A percentile compares a stretch with the other conserved stretches of the same genome.
Conservation (phyloP, 2,888 invertebrate species). For the Euplagia quadripunctaria region DNA sequence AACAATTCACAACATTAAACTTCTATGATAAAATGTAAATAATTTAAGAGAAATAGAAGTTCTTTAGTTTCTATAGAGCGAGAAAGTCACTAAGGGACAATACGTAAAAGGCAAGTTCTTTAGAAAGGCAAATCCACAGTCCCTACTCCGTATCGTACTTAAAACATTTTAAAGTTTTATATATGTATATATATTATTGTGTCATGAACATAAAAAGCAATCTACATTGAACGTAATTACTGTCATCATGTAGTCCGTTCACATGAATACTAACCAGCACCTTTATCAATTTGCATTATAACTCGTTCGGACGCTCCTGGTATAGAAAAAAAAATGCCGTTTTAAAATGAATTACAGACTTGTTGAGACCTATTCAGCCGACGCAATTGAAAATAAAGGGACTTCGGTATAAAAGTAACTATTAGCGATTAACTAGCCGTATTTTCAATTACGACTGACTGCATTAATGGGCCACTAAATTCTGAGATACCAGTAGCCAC, state of each 20-base stretch:
- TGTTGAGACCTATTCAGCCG: slow-evolving; percentile 2
- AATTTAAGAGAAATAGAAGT: slow-evolving; percentile 59
- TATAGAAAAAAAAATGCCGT: slow-evolving; percentile 28
- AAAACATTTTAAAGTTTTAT: slow-evolving; percentile 58
- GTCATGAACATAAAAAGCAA: slow-evolving; percentile 75
- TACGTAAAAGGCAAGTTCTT: slow-evolving; percentile 78
- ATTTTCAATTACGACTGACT: neutral
- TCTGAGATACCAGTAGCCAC: slow-evolving; percentile 35
- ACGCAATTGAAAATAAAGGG: neutral
- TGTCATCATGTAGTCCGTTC: slow-evolving; percentile 66
- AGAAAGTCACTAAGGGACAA: slow-evolving; percentile 66
- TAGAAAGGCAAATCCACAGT: slow-evolving; percentile 78
- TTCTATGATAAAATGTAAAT: slow-evolving; percentile 59
- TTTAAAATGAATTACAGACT: slow-evolving; percentile 11
- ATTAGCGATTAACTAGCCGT: neutral
- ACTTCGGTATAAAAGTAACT: neutral
- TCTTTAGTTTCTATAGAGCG: slow-evolving; percentile 57
- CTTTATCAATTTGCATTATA: slow-evolving; percentile 58
- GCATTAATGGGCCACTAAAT: neutral
- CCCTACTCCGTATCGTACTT: slow-evolving; percentile 68
- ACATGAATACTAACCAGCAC: slow-evolving; percentile 74
- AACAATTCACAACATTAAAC: slow-evolving; percentile 60
- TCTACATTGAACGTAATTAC: slow-evolving; percentile 65
- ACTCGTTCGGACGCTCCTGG: slow-evolving; percentile 51
- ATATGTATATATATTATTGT: slow-evolving; percentile 65